These are phyloP conservation scores for Drosophila ohnishii DNA, from an alignment of 1,140 invertebrate species.

Conservation along the genomic window DNA sequence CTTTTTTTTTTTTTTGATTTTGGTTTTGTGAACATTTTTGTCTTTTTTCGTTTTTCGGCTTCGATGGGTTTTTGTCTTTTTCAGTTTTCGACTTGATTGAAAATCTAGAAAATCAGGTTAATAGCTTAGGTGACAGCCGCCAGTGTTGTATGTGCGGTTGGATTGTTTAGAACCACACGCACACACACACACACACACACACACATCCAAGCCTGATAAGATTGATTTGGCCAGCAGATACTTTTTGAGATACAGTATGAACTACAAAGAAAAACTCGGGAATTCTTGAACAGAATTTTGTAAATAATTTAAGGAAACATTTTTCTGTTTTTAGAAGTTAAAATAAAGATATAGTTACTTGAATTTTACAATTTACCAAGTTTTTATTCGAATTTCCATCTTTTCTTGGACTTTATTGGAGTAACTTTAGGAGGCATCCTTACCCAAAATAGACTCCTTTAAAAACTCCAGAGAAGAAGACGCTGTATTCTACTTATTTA, in stretches of 20 bases:
- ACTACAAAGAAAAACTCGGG: not conserved
- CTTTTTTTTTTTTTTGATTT: slow-evolving; percentile 47
- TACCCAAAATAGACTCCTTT: too few relatives aligned
- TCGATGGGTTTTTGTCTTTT: slow-evolving; percentile 53
- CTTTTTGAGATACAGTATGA: slow-evolving; percentile 24
- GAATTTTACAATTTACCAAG: too few relatives aligned
- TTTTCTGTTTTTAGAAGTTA: not conserved
- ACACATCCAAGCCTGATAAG: slow-evolving; percentile 58
- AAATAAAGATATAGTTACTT: not conserved
- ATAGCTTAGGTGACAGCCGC: slow-evolving; percentile 82
- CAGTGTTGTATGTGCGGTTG: slow-evolving; percentile 78
- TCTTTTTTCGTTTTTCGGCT: slow-evolving; percentile 53
- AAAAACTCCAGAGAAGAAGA: not conserved
- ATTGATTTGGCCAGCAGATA: slow-evolving; percentile 77
- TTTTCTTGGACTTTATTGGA: too few relatives aligned
- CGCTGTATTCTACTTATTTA: not conserved
- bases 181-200: slow-evolving; percentile 33
- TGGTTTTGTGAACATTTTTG: slow-evolving; percentile 16
- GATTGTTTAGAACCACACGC: slow-evolving; percentile 68
- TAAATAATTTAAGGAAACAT: too few relatives aligned
- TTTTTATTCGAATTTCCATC: too few relatives aligned
- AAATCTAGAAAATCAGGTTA: slow-evolving; percentile 83
- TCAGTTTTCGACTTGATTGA: slow-evolving; percentile 79
- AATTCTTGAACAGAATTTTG: not conserved
- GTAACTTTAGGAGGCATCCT: too few relatives aligned